Conservation (phyloP, 92 coral and sea anemone species). For the Diadumene lineata region DNA sequence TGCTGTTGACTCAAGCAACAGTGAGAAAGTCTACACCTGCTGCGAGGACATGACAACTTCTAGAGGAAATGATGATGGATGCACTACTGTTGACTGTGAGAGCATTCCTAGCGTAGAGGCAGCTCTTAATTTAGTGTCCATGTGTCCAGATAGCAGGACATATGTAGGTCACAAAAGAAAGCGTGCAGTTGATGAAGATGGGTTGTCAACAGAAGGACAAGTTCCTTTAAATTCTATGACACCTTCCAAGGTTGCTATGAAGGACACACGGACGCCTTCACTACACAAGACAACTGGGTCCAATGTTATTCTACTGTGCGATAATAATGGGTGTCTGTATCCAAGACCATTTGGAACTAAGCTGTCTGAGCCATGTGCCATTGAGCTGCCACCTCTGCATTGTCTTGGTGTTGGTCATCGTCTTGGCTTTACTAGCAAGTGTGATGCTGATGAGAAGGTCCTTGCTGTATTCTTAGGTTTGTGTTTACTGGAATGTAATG, state of each 20-base stretch:
- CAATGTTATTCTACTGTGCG: constrained; percentile 65
- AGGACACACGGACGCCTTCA: constrained; percentile 34
- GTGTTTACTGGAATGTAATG: no score
- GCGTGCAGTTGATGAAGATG: constrained; percentile 26
- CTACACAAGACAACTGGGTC: constrained; percentile 63
- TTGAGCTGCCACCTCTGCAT: constrained; percentile 72
- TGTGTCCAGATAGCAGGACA: constrained; percentile 4
- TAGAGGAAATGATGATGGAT: constrained; percentile 52
- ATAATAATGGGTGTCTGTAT: constrained; percentile 80
- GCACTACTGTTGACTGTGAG: constrained; percentile 79
- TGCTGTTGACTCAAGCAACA: constrained; percentile 61
- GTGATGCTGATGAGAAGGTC: constrained; percentile 52
- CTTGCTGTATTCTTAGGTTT: constrained; percentile 69
- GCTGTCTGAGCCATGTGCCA: constrained; percentile 62
- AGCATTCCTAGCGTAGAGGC: constrained; percentile 58
- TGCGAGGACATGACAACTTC: constrained; percentile 48
- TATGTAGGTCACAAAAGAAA: constrained; percentile 66
- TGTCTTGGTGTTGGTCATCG: constrained; percentile 70
- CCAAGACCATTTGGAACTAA: constrained; percentile 88
- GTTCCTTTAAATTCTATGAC: neutral
- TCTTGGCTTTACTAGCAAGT: constrained; percentile 48
- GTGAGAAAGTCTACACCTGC: constrained; percentile 74
- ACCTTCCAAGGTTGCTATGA: neutral
- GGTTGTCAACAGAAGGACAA: neutral
- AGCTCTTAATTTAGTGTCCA: constrained; percentile 40